These are phyloP conservation scores for Cheilinus undulatus DNA, from an alignment of 2,113 vertebrate genomes.

Conservation along the genomic window DNA sequence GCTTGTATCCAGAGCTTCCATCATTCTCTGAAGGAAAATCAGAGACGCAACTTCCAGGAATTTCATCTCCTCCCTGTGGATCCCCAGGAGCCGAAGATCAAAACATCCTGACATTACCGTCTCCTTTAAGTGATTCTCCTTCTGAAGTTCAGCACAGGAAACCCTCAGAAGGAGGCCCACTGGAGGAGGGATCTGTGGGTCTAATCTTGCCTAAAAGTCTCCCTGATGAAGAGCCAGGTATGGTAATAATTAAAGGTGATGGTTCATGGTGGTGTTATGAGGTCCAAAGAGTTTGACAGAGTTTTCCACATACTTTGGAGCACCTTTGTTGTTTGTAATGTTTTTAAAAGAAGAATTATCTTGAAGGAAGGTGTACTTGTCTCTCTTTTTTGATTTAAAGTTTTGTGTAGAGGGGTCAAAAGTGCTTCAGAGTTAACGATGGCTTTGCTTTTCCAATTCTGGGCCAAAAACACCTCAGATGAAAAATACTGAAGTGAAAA, in stretches of 20 bases:
- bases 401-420: too few relatives aligned
- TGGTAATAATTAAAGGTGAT: not conserved
- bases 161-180: slow-evolving; percentile 40
- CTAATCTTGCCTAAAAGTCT: slow-evolving; percentile 66
- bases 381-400: too few relatives aligned
- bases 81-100: slow-evolving; percentile 26
- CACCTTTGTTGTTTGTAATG: not conserved
- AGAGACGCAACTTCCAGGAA: slow-evolving; percentile 16
- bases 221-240: slow-evolving; percentile 62
- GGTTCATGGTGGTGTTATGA: not conserved
- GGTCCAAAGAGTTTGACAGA: not conserved
- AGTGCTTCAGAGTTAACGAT: too few relatives aligned
- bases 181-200: slow-evolving; percentile 60
- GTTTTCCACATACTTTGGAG: too few relatives aligned
- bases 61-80: not conserved
- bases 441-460: too few relatives aligned
- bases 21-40: slow-evolving; percentile 18
- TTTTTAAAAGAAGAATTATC: not conserved
- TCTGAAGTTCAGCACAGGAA: slow-evolving; percentile 36
- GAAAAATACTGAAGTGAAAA: too few relatives aligned
- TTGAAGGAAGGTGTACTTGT: not conserved
- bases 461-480: too few relatives aligned
- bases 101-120: not conserved
- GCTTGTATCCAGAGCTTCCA: slow-evolving; percentile 4
- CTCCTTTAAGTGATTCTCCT: slow-evolving; percentile 1